A percentile compares a stretch with the other conserved stretches of the same genome.
Evolutionary conservation across 2,888 invertebrate genomes (phyloP).

Genomic region (Caenorhabditis sp.): DNA sequence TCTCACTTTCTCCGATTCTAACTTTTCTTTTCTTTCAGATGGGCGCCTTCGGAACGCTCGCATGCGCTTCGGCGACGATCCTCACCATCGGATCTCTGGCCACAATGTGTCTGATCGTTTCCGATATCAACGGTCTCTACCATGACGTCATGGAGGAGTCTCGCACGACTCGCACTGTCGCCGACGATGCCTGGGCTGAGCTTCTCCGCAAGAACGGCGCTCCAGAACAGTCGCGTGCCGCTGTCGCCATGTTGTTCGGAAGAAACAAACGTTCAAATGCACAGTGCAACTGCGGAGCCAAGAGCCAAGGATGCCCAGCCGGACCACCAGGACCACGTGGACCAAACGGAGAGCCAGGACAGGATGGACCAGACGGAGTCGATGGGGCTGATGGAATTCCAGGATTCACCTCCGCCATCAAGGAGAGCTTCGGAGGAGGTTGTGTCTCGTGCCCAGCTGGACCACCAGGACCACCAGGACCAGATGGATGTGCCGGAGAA

Average conservation of each 20-base stretch:
- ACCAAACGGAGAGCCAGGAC: conserved; percentile 62
- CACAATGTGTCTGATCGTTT: conserved; percentile 58
- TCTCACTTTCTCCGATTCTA: not conserved
- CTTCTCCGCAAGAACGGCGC: conserved; percentile 60
- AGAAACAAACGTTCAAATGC: conserved; percentile 64
- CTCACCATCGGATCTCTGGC: conserved; percentile 62
- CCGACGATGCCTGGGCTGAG: conserved; percentile 65
- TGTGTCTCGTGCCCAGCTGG: conserved; percentile 62
- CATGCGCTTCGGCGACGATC: conserved; percentile 62
- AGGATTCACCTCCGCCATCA: conserved; percentile 40
- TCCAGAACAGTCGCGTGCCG: conserved; percentile 37
- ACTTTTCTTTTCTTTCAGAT: conserved; percentile 35
- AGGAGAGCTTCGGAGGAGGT: conserved; percentile 43
- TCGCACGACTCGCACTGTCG: conserved; percentile 43
- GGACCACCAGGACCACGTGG: conserved; percentile 66
- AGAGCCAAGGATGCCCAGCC: conserved; percentile 60
- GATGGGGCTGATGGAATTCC: conserved; percentile 39
- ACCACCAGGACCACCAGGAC: conserved; percentile 64
- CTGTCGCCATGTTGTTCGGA: conserved; percentile 55
- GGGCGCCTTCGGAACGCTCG: conserved; percentile 64
- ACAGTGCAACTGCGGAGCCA: conserved; percentile 63
- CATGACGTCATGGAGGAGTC: conserved; percentile 64
- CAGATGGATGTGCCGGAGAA: conserved; percentile 60
- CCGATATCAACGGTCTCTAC: conserved; percentile 66
- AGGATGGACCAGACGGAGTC: conserved; percentile 47